Evolutionary conservation across 2,888 invertebrate genomes (phyloP).

Genomic region (Muscina levida): DNA sequence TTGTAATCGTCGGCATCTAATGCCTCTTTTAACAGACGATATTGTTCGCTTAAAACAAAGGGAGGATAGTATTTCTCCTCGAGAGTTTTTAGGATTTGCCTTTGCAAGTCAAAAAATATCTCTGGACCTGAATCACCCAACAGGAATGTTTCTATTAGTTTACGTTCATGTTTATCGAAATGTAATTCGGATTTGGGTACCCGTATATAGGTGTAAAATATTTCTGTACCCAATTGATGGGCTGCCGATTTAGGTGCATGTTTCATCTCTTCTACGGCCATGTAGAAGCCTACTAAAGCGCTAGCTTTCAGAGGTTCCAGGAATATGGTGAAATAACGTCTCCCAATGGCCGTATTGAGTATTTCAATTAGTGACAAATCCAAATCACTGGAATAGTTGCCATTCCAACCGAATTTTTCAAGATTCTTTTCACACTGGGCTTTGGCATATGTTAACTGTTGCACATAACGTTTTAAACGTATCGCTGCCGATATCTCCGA

Average conservation of each 20-base stretch:
- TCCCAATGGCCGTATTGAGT: conserved; percentile 88
- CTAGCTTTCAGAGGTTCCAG: conserved; percentile 91
- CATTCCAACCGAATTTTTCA: conserved; percentile 88
- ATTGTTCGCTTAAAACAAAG: conserved; percentile 92
- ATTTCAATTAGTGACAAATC: conserved; percentile 87
- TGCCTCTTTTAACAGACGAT: conserved; percentile 82
- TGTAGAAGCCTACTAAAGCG: conserved; percentile 92
- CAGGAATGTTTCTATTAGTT: conserved; percentile 92
- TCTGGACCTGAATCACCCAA: conserved; percentile 93
- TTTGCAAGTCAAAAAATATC: conserved; percentile 93
- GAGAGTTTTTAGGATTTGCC: conserved; percentile 87
- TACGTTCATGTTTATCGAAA: conserved; percentile 89
- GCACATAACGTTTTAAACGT: conserved; percentile 91
- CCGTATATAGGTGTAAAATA: conserved; percentile 93
- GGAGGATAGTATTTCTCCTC: conserved; percentile 94
- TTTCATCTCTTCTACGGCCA: conserved; percentile 91
- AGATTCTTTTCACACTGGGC: conserved; percentile 89
- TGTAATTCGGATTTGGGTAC: conserved; percentile 90
- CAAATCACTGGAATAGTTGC: conserved; percentile 82
- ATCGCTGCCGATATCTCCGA: conserved; percentile 90
- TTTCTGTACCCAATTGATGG: conserved; percentile 94
- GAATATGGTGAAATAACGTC: conserved; percentile 90
- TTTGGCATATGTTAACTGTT: conserved; percentile 90
- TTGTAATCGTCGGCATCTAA: conserved; percentile 79
- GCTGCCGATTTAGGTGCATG: conserved; percentile 87